Percentiles rank a stretch among this genome's conserved stretches.
These are phyloP conservation scores for Muscicapa comitata DNA, from an alignment of 2,797 vertebrate species.

Conservation along the genomic window DNA sequence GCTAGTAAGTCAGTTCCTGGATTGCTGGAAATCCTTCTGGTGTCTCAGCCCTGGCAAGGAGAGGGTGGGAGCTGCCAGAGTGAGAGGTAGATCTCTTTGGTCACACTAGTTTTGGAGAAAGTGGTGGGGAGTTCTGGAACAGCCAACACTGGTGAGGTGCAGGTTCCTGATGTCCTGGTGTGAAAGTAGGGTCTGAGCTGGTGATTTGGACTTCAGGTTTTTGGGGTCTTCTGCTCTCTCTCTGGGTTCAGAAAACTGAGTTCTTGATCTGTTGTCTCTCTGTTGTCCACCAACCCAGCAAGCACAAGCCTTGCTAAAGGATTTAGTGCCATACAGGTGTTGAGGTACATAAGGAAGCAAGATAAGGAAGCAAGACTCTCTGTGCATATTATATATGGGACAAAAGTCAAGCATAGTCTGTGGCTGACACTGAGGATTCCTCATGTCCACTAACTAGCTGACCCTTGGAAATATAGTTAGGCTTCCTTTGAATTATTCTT, in stretches of 20 bases:
- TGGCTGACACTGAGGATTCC: not conserved
- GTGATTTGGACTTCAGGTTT: not conserved
- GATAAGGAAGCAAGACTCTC: not conserved
- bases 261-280: not conserved
- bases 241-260: not conserved
- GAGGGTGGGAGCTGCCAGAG: not conserved
- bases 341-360: not conserved
- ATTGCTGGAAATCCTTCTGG: not conserved
- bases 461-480: not conserved
- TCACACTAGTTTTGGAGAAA: not conserved
- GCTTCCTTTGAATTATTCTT: not conserved
- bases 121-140: not conserved
- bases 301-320: not conserved
- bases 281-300: not conserved
- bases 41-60: not conserved
- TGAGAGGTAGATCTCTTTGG: not conserved
- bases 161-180: not conserved
- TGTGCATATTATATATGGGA: not conserved
- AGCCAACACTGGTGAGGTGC: not conserved
- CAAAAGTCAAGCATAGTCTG: not conserved
- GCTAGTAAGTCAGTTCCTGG: not conserved
- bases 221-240: not conserved
- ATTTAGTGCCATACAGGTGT: not conserved
- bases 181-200: not conserved
- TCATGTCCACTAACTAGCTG: not conserved